Evolutionary conservation across 2,113 vertebrate genomes (phyloP).

Genomic region (Bungarus multicinctus): DNA sequence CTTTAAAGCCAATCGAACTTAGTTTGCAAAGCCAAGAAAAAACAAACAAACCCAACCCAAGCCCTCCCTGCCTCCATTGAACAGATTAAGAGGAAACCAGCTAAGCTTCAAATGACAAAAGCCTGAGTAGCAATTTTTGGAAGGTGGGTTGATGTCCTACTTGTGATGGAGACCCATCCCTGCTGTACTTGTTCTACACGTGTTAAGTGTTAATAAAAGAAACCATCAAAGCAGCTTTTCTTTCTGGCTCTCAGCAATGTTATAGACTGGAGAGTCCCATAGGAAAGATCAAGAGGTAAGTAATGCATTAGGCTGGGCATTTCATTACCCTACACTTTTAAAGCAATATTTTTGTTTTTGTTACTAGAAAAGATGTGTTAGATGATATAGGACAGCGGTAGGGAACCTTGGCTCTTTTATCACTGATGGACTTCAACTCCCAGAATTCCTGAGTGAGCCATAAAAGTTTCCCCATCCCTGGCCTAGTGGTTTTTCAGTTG

Average conservation of each 20-base stretch:
- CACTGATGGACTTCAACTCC: too few species aligned
- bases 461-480: too few species aligned
- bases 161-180: constrained; percentile 49
- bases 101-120: constrained; percentile 56
- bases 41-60: not conserved
- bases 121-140: constrained; percentile 56
- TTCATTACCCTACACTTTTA: constrained; percentile 9
- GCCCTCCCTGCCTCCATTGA: not conserved
- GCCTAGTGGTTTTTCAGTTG: too few species aligned
- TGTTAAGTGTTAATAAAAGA: constrained; percentile 40
- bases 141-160: constrained; percentile 57
- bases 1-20: constrained; percentile 40
- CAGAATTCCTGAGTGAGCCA: too few species aligned
- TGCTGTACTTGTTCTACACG: constrained; percentile 50
- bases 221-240: not conserved
- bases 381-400: constrained; percentile 28
- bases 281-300: not conserved
- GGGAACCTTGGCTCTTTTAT: too few species aligned
- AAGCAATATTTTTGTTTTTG: constrained; percentile 14
- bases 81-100: constrained; percentile 55
- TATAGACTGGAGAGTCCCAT: not conserved
- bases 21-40: constrained; percentile 31
- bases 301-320: not conserved
- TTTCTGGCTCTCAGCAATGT: not conserved
- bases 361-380: constrained; percentile 27